These are phyloP conservation scores for Hoplias malabaricus DNA, from an alignment of 2,113 vertebrate genomes.

Conservation along the genomic window DNA sequence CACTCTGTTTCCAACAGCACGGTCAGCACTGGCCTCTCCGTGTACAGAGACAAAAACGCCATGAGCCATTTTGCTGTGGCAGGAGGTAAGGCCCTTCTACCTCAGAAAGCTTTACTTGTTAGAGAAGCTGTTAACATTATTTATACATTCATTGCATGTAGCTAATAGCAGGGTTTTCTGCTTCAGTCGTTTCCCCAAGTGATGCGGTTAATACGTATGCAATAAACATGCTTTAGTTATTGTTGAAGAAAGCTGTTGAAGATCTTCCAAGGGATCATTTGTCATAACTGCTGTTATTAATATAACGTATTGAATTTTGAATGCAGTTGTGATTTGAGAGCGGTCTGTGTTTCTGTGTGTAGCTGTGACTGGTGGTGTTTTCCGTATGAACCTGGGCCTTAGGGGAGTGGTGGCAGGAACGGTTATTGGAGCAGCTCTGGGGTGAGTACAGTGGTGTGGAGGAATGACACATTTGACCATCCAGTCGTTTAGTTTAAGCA, in stretches of 20 bases:
- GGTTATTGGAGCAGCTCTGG: constrained; percentile 77
- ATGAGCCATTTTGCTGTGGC: constrained; percentile 79
- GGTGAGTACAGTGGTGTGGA: constrained; percentile 71
- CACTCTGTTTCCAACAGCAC: constrained; percentile 62
- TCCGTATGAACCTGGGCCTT: constrained; percentile 84
- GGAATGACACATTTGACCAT: background rate
- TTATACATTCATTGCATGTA: too few species aligned
- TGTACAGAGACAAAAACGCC: constrained; percentile 78
- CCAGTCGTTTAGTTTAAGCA: background rate
- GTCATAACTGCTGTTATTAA: too few species aligned
- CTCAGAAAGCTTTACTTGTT: too few species aligned
- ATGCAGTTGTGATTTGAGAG: background rate
- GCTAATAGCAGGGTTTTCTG: too few species aligned
- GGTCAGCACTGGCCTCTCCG: constrained; percentile 80
- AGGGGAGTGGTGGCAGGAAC: constrained; percentile 78
- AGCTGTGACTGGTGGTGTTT: constrained; percentile 86
- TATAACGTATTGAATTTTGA: too few species aligned
- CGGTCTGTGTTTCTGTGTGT: constrained; percentile 38
- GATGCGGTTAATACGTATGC: too few species aligned
- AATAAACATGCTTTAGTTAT: too few species aligned
- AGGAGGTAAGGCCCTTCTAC: constrained; percentile 81
- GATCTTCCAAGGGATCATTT: too few species aligned
- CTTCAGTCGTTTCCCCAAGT: too few species aligned
- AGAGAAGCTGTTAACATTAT: too few species aligned
- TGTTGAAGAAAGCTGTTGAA: too few species aligned